Base-by-base conservation (phyloP, 2,797 vertebrate genomes). In the Falco biarmicus region DNA sequence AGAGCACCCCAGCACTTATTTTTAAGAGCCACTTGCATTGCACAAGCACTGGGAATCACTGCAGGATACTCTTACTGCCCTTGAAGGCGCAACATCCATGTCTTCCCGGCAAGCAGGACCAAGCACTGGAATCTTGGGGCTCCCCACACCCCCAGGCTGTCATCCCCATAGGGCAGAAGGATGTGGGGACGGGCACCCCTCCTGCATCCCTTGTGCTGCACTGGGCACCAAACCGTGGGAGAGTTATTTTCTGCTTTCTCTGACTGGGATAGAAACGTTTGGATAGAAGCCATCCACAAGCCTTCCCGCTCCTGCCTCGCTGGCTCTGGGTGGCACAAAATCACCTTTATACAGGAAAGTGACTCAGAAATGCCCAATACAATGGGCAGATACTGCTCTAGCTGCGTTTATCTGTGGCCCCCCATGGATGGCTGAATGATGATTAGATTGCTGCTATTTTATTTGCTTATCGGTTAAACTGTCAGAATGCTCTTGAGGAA, bases 251-350 rank as follows among this genome's bases (percentile, higher is more conserved):
- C 32, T 39, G 0, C 69, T 73, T 64, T 5, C 82, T 37, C 26
- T 0, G 0, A 0, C 20, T 20, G 18, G 3, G 0, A 3, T 1
- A 26, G 4, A 7, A 54, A 15, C 0, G 1, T 5, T 20, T 1
- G 17, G 32, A 41, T 20, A 50, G 21, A 81, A 43, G 6, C 53
- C 66, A 31, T 4, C 7, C 47, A 0, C 4, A 8, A 77, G 19
- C 57, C 68, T 57, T 31, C 12, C 66, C 0, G 16, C 53, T n/a
- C 78, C 80, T 17, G 43, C 5, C 68, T 65, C 32, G 3, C 60
- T 19, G 4, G 41, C 18, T 37, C 25, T 28, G 9, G 24, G 60
- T 20, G 48, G 37, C 63, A 65, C 68, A 41, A n/a, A 61, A 11
- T 11, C 22, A 11, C 54, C 92, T 64, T 31, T 2, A 34, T 8